Base-by-base conservation (phyloP, 2,113 vertebrate genomes). In the Misgurnus anguillicaudatus region DNA sequence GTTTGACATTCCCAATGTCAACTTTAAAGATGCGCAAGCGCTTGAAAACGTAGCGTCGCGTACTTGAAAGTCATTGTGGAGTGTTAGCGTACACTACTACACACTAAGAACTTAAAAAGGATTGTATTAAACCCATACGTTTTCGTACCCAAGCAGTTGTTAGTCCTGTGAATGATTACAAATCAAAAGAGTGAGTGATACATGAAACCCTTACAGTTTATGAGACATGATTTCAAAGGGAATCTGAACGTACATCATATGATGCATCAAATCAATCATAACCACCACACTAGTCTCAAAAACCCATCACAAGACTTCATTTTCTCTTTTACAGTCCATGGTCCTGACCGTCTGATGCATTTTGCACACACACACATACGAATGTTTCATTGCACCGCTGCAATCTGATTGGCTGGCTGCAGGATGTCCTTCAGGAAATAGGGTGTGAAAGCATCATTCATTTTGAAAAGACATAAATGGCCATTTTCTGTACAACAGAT, bases 1-100 rank as follows among this genome's bases (percentile, higher is more conserved):
- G 81, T 87, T 84, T 88, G 80, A 90, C 85, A 88, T 86, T 85
- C 80, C 73, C 78, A 80, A 82, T 85, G 76, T 85, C 77, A 81
- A 84, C 82, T 85, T 63, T 80, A 78, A 83, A 85, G 78, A 72
- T 41, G 75, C 68, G 84, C 64, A 69, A 42, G 81, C 9, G 80
- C 72, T 42, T 51, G 62, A 70, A 68, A 75, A 78, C 84, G 83
- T 16, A 51, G 10, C 31, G 19, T 67, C 9, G 64, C 70, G 65
- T n/a, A 38, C 17, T 61, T n/a, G 11, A 39, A 51, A 62, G 58
- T 31, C 57, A 45, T 17, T 48, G 1, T 4, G 3, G 8, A n/a
- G 41, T 62, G 39, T 21, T 58, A 8, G 31, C 69, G 8, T 17
- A 42, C 38, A 21, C 38, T 17, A 10, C 2, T 58, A 41, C 21